A percentile compares a stretch with the other conserved stretches of the same genome.
Evolutionary conservation across 2,888 invertebrate genomes (phyloP).

Genomic region (Prenolepis imparis): DNA sequence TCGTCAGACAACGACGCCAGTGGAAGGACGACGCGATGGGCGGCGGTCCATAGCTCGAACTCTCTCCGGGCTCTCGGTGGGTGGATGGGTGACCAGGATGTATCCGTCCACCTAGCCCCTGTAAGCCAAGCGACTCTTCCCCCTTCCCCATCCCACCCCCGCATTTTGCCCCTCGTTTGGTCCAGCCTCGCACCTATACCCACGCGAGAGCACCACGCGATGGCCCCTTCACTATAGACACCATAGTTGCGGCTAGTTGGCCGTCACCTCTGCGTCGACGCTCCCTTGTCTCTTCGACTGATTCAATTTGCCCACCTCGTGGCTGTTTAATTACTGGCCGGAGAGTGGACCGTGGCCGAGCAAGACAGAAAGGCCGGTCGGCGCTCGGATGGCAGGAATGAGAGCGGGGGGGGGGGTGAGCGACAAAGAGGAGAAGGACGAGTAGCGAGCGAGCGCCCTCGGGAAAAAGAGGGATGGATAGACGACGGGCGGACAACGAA

Average conservation of each 20-base stretch:
- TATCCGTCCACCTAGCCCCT: conserved; percentile 58
- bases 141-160: conserved; percentile 61
- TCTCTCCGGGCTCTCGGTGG: conserved; percentile 66
- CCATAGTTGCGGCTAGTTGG: conserved; percentile 86
- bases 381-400: conserved; percentile 50
- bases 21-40: conserved; percentile 72
- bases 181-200: conserved; percentile 58
- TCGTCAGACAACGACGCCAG: conserved; percentile 73
- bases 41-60: conserved; percentile 69
- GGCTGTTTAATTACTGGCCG: conserved; percentile 86
- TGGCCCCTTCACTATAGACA: conserved; percentile 80
- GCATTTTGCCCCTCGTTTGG: conserved; percentile 66
- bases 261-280: conserved; percentile 86
- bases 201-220: conserved; percentile 69
- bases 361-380: conserved; percentile 56
- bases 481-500: conserved; percentile 61
- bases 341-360: conserved; percentile 82
- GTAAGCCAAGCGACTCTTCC: conserved; percentile 46
- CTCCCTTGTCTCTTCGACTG: conserved; percentile 86
- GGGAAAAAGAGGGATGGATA: conserved; percentile 56
- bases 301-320: conserved; percentile 86
- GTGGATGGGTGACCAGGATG: conserved; percentile 63
- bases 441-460: conserved; percentile 47
- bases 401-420: conserved; percentile 54
- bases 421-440: conserved; percentile 54